Conservation (phyloP, 2,888 invertebrate species). For the Agrochola circellaris region DNA sequence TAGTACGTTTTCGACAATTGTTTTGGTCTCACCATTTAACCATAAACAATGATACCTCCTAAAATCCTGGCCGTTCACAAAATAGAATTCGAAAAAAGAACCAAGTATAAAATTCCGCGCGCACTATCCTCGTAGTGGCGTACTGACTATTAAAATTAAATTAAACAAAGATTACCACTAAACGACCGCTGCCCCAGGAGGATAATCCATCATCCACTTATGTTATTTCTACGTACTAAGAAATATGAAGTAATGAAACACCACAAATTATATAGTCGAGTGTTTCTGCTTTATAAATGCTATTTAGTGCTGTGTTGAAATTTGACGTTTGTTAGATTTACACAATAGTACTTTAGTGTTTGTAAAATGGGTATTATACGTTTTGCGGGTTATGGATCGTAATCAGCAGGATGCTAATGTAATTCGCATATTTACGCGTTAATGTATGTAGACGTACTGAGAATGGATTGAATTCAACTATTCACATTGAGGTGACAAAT, state of each 20-base stretch:
- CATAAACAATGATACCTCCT: background rate
- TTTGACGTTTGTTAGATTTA: slow-evolving; percentile 67
- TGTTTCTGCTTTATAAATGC: slow-evolving; percentile 70
- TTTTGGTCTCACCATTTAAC: slow-evolving; percentile 6
- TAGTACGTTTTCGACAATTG: background rate
- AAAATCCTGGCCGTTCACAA: slow-evolving; percentile 12
- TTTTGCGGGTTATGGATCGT: slow-evolving; percentile 48
- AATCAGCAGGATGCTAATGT: slow-evolving; percentile 51
- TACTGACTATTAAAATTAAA: slow-evolving; percentile 85
- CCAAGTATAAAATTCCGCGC: slow-evolving; percentile 58
- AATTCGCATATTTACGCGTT: slow-evolving; percentile 50
- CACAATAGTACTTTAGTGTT: slow-evolving; percentile 56
- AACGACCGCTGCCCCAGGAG: slow-evolving; percentile 72
- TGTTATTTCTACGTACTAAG: slow-evolving; percentile 72
- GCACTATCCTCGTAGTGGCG: slow-evolving; percentile 74
- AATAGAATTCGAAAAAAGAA: slow-evolving; percentile 34
- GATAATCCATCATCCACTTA: slow-evolving; percentile 81
- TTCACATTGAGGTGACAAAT: slow-evolving; percentile 34
- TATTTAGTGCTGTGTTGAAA: slow-evolving; percentile 67
- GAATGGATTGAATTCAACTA: slow-evolving; percentile 31
- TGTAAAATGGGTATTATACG: slow-evolving; percentile 53
- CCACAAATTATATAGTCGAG: slow-evolving; percentile 75
- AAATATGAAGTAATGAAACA: slow-evolving; percentile 84
- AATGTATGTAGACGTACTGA: slow-evolving; percentile 36
- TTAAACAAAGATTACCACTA: slow-evolving; percentile 85